Conservation (phyloP, 2,797 vertebrate species). For the Clamator glandarius region DNA sequence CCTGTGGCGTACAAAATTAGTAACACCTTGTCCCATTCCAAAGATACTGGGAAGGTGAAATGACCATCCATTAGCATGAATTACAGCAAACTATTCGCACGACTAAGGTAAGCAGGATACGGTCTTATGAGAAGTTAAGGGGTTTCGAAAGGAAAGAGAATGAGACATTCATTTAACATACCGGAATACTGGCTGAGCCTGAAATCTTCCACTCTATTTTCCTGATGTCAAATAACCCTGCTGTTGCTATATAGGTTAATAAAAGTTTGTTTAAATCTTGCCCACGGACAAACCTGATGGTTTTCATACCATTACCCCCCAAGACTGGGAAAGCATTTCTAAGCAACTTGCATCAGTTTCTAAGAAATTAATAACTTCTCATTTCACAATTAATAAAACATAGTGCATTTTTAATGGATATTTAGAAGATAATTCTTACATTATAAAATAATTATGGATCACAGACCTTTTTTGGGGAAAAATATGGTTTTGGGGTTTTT, state of each 20-base stretch:
- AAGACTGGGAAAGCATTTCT: neutral
- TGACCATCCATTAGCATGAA: neutral
- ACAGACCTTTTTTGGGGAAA: constrained; percentile 10
- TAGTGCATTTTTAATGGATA: neutral
- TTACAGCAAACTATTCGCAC: neutral
- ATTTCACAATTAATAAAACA: neutral
- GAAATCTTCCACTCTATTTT: constrained; percentile 24
- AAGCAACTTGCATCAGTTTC: neutral
- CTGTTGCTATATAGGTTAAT: neutral
- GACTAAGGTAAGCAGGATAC: neutral
- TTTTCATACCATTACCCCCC: neutral
- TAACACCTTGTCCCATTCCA: neutral
- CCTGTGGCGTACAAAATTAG: neutral
- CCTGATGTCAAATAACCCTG: neutral
- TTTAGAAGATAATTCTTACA: constrained; percentile 21
- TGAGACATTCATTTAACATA: neutral
- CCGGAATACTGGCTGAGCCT: neutral
- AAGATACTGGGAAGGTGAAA: neutral
- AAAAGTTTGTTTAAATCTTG: constrained; percentile 2
- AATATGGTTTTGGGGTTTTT: neutral
- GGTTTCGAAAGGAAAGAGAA: neutral
- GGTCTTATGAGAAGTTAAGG: neutral
- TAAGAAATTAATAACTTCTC: neutral
- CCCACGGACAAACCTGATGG: neutral
- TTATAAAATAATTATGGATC: constrained; percentile 30